Conservation (phyloP, 2,888 invertebrate genomes). For the Habroteleia sp. region DNA sequence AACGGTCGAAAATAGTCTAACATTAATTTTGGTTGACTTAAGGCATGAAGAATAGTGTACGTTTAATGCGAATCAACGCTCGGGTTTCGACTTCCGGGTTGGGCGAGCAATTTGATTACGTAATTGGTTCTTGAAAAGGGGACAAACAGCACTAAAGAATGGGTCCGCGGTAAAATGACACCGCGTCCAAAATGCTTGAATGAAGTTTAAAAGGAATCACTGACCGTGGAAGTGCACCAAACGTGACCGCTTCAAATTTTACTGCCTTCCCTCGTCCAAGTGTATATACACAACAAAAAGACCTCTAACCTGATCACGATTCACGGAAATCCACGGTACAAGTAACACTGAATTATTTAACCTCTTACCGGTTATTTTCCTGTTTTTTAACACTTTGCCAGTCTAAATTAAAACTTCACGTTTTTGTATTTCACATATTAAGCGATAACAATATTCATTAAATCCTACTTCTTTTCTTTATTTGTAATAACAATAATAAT, state of each 20-base stretch:
- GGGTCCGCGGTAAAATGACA: conserved; percentile 30
- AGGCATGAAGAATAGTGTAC: conserved; percentile 9
- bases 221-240: conserved; percentile 54
- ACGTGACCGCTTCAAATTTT: conserved; percentile 56
- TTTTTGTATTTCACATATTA: neutral
- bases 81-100: conserved; percentile 44
- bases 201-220: conserved; percentile 53
- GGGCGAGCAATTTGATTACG: conserved; percentile 45
- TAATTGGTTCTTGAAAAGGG: conserved; percentile 49
- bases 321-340: conserved; percentile 41
- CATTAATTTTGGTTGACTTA: conserved; percentile 13
- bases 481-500: too few species aligned
- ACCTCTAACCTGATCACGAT: conserved; percentile 49
- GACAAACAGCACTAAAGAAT: conserved; percentile 41
- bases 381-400: conserved; percentile 8
- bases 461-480: neutral
- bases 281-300: conserved; percentile 40
- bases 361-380: conserved; percentile 5
- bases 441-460: conserved; percentile 1
- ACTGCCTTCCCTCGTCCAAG: conserved; percentile 30
- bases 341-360: conserved; percentile 51
- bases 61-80: conserved; percentile 30
- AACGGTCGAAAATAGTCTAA: too few species aligned
- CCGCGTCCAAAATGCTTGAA: conserved; percentile 47
- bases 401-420: conserved; percentile 11